phyloP scores from a whole-genome alignment of 2,888 invertebrate species.

The Idaea aversata region DNA sequence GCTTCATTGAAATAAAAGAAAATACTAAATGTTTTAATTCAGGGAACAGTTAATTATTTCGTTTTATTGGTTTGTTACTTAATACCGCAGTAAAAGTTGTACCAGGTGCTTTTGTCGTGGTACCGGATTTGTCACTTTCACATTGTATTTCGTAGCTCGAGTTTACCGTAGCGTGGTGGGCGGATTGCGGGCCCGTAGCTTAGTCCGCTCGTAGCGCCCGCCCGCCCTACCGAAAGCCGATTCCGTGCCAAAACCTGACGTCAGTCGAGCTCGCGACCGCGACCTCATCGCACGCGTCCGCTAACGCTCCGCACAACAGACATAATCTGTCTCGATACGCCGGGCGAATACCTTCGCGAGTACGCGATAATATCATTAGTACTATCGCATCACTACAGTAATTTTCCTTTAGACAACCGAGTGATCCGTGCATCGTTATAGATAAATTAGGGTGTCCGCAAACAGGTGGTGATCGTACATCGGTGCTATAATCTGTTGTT shows the following conservation, averaged over 20 bases:
- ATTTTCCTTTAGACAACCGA: constrained; percentile 21
- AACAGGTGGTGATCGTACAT: constrained; percentile 64
- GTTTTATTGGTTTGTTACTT: constrained; percentile 10
- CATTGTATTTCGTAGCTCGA: constrained; percentile 57
- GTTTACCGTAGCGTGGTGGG: constrained; percentile 68
- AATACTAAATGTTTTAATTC: background rate
- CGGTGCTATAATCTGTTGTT: constrained; percentile 61
- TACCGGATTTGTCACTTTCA: constrained; percentile 41
- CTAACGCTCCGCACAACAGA: constrained; percentile 17
- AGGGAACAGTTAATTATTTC: background rate
- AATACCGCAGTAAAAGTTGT: constrained; percentile 36
- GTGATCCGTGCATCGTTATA: constrained; percentile 29
- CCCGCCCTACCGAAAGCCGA: constrained; percentile 40
- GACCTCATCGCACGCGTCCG: constrained; percentile 39
- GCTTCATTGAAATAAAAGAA: background rate
- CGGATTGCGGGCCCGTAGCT: constrained; percentile 51
- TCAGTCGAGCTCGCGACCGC: constrained; percentile 62
- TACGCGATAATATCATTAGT: constrained; percentile 32
- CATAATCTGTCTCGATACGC: constrained; percentile 34
- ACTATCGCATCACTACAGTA: constrained; percentile 7
- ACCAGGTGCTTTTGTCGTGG: constrained; percentile 36
- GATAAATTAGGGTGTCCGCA: constrained; percentile 35
- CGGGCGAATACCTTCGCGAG: constrained; percentile 33
- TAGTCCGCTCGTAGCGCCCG: constrained; percentile 54
- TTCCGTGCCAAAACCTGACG: constrained; percentile 46